phyloP scores from a whole-genome alignment of 2,797 vertebrate genomes.

The Hippocampus kuda region DNA sequence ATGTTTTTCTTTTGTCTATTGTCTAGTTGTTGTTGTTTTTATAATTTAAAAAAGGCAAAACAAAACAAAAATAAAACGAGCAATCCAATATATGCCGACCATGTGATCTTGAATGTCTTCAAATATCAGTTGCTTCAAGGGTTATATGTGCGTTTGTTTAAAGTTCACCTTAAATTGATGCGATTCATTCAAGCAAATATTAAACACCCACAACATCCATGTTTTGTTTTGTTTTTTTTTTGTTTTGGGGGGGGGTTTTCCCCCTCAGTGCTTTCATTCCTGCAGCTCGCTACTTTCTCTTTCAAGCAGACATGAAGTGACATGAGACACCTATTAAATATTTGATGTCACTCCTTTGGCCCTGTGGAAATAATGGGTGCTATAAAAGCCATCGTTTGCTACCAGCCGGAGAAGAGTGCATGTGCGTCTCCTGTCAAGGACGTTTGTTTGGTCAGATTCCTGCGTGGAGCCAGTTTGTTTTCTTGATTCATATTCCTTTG shows the following conservation, averaged over 20 bases:
- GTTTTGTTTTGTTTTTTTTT: not conserved
- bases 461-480: not conserved
- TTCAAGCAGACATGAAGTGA: conserved; percentile 31
- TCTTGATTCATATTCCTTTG: conserved; percentile 5
- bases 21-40: no score
- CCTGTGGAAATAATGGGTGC: conserved; percentile 45
- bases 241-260: no score
- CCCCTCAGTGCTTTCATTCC: conserved; percentile 8
- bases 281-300: conserved; percentile 15
- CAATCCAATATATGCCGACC: no score
- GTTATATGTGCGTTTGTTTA: not conserved
- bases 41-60: no score
- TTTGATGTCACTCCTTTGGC: conserved; percentile 46
- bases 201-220: not conserved
- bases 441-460: conserved; percentile 11
- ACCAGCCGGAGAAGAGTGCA: not conserved
- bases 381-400: conserved; percentile 38
- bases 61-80: no score
- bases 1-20: no score
- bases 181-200: not conserved
- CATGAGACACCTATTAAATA: conserved; percentile 52
- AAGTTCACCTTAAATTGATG: not conserved
- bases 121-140: not conserved
- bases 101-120: not conserved
- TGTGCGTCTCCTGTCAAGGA: conserved; percentile 3